phyloP scores from a whole-genome alignment of 1,140 invertebrate species.

The Hylaeus volcanicus region DNA sequence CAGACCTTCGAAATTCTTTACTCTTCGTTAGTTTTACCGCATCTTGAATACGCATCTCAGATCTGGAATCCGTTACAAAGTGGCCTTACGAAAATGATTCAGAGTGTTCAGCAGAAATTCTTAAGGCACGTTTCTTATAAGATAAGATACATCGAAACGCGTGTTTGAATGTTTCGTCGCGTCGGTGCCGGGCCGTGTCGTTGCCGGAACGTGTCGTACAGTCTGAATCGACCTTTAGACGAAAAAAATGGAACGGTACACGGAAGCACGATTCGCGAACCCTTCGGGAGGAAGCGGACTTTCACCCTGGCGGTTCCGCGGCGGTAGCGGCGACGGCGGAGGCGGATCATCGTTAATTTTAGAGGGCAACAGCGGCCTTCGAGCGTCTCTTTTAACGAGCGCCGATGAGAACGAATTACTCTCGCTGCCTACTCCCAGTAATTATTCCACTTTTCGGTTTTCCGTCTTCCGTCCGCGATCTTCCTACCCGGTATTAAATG shows the following conservation, averaged over 20 bases:
- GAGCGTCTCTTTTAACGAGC: constrained; percentile 36
- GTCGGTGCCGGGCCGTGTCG: too few species aligned
- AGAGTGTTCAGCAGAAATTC: too few species aligned
- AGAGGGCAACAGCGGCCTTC: constrained; percentile 21
- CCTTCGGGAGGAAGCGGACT: constrained; percentile 31
- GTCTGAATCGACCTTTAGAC: not conserved
- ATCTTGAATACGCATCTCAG: too few species aligned
- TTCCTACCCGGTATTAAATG: constrained; percentile 11
- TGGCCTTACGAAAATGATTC: too few species aligned
- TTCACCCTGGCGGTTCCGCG: not conserved
- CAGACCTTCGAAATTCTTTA: too few species aligned
- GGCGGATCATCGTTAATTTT: constrained; percentile 45
- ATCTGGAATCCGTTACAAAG: too few species aligned
- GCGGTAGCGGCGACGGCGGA: too few species aligned
- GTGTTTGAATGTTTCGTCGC: too few species aligned
- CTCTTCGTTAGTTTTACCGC: too few species aligned
- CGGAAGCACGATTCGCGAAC: constrained; percentile 33
- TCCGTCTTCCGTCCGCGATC: constrained; percentile 14
- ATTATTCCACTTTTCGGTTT: constrained; percentile 44
- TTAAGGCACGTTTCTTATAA: too few species aligned
- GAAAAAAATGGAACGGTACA: not conserved
- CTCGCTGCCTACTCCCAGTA: constrained; percentile 27
- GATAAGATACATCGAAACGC: not conserved
- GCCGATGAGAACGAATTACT: constrained; percentile 41
- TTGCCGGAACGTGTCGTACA: too few species aligned